These are phyloP conservation scores for Cichlasoma orientale DNA, from an alignment of 2,797 vertebrate genomes.

Conservation along the genomic window DNA sequence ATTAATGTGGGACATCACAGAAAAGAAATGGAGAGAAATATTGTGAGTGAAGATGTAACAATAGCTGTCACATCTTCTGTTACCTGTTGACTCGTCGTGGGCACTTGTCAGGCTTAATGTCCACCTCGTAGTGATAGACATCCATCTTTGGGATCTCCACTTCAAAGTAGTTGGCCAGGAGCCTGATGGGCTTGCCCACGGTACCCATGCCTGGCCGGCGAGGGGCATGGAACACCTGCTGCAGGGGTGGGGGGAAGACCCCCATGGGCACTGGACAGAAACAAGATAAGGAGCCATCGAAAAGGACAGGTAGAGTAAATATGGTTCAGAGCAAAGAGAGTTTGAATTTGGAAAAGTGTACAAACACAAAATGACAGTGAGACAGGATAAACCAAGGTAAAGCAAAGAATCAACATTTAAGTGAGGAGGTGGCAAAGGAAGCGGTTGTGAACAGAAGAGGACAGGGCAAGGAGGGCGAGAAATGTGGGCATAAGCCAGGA, in stretches of 20 bases:
- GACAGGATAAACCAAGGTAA: neutral
- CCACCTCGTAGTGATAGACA: constrained; percentile 98
- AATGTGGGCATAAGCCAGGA: constrained; percentile 28
- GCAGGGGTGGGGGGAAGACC: constrained; percentile 93
- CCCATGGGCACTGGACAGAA: constrained; percentile 81
- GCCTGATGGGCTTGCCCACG: constrained; percentile 98
- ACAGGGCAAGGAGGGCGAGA: neutral
- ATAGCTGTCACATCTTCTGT: neutral
- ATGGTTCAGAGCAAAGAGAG: neutral
- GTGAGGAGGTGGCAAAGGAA: constrained; percentile 30
- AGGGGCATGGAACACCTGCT: constrained; percentile 98
- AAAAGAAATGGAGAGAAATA: neutral
- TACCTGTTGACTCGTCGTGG: constrained; percentile 99
- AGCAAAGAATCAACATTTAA: neutral
- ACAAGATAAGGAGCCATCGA: neutral
- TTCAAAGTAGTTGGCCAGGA: constrained; percentile 99
- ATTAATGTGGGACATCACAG: neutral
- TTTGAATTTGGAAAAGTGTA: neutral
- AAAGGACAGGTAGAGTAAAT: neutral
- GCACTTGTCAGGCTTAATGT: constrained; percentile 99
- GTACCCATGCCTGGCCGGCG: constrained; percentile 97
- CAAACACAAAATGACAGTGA: neutral
- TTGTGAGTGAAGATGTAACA: neutral
- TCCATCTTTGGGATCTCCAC: constrained; percentile 99
- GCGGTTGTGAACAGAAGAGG: constrained; percentile 22